phyloP scores from a whole-genome alignment of 2,888 invertebrate genomes.

The Aspidiotus rigidus region DNA sequence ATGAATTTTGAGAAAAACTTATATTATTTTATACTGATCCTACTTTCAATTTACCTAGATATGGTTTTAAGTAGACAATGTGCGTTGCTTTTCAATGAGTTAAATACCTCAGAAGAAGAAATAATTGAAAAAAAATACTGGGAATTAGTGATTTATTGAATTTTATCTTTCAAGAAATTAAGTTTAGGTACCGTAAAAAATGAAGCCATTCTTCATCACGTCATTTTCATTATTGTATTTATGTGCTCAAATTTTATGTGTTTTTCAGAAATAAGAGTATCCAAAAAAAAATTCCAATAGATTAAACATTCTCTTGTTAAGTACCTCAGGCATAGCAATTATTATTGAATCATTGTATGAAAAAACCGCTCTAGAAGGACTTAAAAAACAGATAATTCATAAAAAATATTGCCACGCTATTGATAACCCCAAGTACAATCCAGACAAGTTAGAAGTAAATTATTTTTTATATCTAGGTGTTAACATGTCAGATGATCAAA shows the following conservation, averaged over 20 bases:
- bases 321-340: neutral
- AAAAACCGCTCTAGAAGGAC: neutral
- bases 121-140: neutral
- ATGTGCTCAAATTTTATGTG: neutral
- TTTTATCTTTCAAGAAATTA: no score
- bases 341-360: neutral
- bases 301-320: neutral
- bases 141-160: neutral
- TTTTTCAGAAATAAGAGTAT: conserved; percentile 1
- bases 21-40: neutral
- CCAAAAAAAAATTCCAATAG: neutral
- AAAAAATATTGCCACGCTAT: neutral
- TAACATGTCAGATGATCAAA: neutral
- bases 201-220: neutral
- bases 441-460: neutral
- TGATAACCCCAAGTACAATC: neutral
- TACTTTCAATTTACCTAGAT: neutral
- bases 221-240: neutral
- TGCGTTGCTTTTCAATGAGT: neutral
- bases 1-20: neutral
- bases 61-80: neutral
- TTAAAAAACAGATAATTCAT: neutral
- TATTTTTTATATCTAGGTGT: neutral
- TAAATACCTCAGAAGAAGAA: neutral
- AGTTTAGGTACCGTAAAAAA: conserved; percentile 7